phyloP scores from a whole-genome alignment of 2,113 vertebrate genomes.

The crab-eating macaque (Macaca fascicularis) region T2T-MFA8v1.1 NC_088380.1:176997001-176997500 shows the following conservation, averaged over 20 bases:
- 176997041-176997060: no score
- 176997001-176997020: not conserved
- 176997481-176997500: no score
- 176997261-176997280: no score
- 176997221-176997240: not conserved
- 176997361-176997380: not conserved
- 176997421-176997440: not conserved
- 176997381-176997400: no score
- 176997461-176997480: accelerated
- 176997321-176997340: not conserved
- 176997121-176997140: not conserved
- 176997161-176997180: not conserved
- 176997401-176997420: no score
- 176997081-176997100: not conserved
- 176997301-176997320: not conserved
- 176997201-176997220: not conserved
- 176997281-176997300: not conserved
- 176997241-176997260: not conserved
- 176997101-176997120: accelerated
- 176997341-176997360: not conserved
- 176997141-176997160: no score
- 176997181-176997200: not conserved
- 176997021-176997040: not conserved
- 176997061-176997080: not conserved
- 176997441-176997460: accelerated